phyloP scores from a whole-genome alignment of 2,113 vertebrate genomes.

The Herpailurus yagouaroundi region DNA sequence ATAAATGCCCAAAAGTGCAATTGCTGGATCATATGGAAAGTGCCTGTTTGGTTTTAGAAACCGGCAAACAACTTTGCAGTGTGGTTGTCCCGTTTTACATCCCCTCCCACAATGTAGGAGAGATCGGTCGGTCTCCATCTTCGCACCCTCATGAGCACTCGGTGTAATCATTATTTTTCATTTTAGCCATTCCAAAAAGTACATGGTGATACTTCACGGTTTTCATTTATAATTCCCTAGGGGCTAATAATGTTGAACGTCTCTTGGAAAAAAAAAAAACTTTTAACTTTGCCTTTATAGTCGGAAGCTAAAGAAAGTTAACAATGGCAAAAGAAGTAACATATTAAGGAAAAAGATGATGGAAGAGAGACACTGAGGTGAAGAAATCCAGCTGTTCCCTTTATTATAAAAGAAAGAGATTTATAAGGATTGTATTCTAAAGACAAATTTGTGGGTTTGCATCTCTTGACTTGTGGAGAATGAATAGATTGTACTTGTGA shows the following conservation, averaged over 20 bases:
- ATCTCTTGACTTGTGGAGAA: slow-evolving; percentile 60
- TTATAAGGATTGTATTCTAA: slow-evolving; percentile 41
- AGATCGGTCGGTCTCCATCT: background rate
- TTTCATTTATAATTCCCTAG: slow-evolving; percentile 21
- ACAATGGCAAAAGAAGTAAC: slow-evolving; percentile 27
- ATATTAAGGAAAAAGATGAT: slow-evolving; percentile 41
- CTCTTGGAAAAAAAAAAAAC: background rate
- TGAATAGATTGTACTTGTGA: slow-evolving; percentile 50
- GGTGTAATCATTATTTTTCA: background rate
- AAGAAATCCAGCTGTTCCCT: slow-evolving; percentile 47
- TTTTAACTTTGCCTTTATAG: slow-evolving; percentile 27
- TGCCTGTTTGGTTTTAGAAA: background rate
- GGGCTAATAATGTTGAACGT: background rate
- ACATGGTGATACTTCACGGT: background rate
- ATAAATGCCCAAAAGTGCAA: background rate
- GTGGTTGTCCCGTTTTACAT: background rate
- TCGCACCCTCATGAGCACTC: background rate
- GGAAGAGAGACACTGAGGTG: background rate
- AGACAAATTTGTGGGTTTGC: background rate
- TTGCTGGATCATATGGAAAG: background rate
- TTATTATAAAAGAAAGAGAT: slow-evolving; percentile 55
- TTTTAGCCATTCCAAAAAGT: background rate
- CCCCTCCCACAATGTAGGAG: no score
- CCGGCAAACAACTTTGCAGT: background rate
- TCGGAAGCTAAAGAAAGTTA: slow-evolving; percentile 44